Base-by-base conservation (phyloP, 2,797 vertebrate species). In the Platalea minor region DNA sequence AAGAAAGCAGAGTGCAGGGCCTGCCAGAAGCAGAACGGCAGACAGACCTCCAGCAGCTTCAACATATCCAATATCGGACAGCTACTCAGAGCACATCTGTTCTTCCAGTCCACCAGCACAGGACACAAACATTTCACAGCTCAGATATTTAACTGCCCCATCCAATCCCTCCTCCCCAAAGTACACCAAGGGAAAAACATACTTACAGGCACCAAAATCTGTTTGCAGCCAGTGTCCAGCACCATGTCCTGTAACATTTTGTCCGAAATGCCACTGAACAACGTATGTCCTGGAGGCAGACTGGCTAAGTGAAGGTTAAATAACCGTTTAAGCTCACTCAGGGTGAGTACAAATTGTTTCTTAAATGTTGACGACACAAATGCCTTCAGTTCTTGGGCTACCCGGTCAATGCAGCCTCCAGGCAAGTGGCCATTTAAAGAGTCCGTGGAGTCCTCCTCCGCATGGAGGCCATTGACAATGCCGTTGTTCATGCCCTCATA, bases 171-270 rank as follows among this genome's bases (percentile, higher is more conserved):
- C 39, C 33, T 17, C 37, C 84, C 43, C 56, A 39, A 31, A 91
- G 45, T 5, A 48, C 70, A 74, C 41, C 37, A 24, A 69, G 45
- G 8, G 33, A 41, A 68, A 60, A 59, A 39, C 35, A 61, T 97
- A 99, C 99, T 99, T 97, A 99, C 99, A 99, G 99, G 99, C 98
- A 99, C 99, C 98, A 98, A 97, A 91, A 99, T 99, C 98, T 99
- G 99, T 96, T 98, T 99, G 98, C 99, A 99, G 82, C 98, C 98
- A 97, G 98, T 98, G 77, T 98, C 98, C 97, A 99, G 97, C 88
- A 99, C 98, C 90, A 99, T 98, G 94, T 99, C 99, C 98, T 99
- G 99, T 19, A 99, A 98, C 98, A 99, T 98, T 97, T 98, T 99
- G 98, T 99, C 99, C 0, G 99, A 99, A 96, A 99, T 98, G 79